Evolutionary conservation across 1,140 invertebrate species (phyloP), one percentile per base, ranked within the genome.

Genomic region (Kradibia gibbosae): DNA sequence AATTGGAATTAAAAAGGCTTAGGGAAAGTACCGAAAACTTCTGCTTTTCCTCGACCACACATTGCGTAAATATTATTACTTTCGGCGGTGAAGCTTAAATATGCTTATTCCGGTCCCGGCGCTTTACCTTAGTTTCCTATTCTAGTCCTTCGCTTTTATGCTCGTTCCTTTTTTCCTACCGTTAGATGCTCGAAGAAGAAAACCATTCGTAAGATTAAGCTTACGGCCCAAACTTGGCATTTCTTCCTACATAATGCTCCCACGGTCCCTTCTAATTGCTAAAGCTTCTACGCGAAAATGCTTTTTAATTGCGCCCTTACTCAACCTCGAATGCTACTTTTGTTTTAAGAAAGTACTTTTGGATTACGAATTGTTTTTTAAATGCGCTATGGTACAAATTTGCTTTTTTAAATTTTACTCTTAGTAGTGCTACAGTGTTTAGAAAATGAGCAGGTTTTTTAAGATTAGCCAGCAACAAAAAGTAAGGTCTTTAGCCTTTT

Each of bases 61-160:
- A 60, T 60, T 75, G 60, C 22, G 31, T 57, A 57, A 57, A 53
- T 53, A 75, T 75, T 57, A 75, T 75, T 75, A 25, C 42, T 72
- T 72, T 28, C 4, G 28, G 31, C 28, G 15, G 28, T 25, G 22
- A 53, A 53, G 17, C 48, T 53, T 73, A 55, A 53, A 25, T 73
- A 22, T 73, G 48, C 4, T 22, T 11, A 45, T 45, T 22, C 15
- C 15, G 48, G 4, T 34, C 31, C 10, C 17, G 0, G 1, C 8
- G 15, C 39, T 71, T 71, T 71, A 3, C 20, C 17, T 48, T 28
- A 1, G 42, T 25, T 25, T n/a, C 39, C 67, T 25, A 3, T 28
- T 71, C 11, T 5, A 11, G 42, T 45, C 15, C 17, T 15, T 67
- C 13, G 5, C 55, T 73, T 73, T 73, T 34, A 11, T 2, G n/a